phyloP scores from a whole-genome alignment of 2,888 invertebrate genomes.

The Clusia tigrina region DNA sequence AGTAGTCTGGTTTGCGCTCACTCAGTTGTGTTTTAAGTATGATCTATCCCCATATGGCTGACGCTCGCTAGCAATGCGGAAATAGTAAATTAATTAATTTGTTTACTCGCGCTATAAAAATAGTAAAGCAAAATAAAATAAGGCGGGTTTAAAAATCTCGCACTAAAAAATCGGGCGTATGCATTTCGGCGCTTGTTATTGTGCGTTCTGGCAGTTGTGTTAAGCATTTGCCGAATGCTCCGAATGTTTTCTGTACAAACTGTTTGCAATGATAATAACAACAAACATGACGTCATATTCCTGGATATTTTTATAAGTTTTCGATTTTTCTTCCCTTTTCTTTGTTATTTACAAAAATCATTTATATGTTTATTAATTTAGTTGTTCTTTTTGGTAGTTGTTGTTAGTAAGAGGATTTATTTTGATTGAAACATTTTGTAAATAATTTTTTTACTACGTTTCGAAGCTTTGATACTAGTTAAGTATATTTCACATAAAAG shows the following conservation, averaged over 20 bases:
- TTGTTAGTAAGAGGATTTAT: constrained; percentile 2
- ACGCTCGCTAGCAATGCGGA: constrained; percentile 31
- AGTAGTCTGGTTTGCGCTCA: background rate
- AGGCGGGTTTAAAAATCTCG: too few species aligned
- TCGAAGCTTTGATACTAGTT: too few species aligned
- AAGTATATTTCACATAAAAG: too few species aligned
- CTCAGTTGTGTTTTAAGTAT: background rate
- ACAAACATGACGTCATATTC: constrained; percentile 1
- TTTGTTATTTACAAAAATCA: constrained; percentile 3
- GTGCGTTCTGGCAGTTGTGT: background rate
- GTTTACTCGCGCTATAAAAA: constrained; percentile 9
- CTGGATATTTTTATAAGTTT: background rate
- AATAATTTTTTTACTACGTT: background rate
- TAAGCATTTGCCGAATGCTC: background rate
- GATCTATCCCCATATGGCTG: too few species aligned
- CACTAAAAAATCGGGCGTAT: too few species aligned
- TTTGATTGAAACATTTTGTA: background rate
- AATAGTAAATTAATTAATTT: constrained; percentile 31
- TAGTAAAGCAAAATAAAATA: too few species aligned
- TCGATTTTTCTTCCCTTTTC: background rate
- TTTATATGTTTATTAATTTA: background rate
- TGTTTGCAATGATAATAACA: background rate
- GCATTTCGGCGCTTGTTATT: background rate
- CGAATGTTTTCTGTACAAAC: background rate
- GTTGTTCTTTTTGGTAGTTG: constrained; percentile 13